Conservation (phyloP, 2,113 vertebrate genomes). For the Perccottus glenii region DNA sequence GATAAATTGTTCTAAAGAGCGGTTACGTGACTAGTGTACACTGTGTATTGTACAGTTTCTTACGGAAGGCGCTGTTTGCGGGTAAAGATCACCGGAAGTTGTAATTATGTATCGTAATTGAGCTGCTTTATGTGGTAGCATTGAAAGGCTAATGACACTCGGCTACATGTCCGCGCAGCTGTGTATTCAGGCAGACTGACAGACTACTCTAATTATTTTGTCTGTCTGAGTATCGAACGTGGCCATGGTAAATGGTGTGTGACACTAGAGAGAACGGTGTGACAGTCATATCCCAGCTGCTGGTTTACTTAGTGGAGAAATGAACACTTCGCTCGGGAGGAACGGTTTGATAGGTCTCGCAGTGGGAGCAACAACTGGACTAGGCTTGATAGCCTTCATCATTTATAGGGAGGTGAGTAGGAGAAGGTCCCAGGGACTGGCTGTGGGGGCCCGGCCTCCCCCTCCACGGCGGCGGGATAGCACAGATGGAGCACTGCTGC, state of each 20-base stretch:
- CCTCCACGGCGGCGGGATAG: not conserved
- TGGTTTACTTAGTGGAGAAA: not conserved
- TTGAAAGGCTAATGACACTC: slow-evolving; percentile 3
- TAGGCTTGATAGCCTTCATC: slow-evolving; percentile 69
- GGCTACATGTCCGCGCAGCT: slow-evolving; percentile 8
- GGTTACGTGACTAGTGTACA: no score
- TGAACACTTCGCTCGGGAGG: slow-evolving; percentile 61
- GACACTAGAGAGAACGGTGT: not conserved
- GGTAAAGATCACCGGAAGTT: not conserved
- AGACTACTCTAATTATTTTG: no score
- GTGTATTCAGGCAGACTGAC: not conserved
- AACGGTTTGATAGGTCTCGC: slow-evolving; percentile 67
- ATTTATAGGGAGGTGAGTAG: slow-evolving; percentile 63
- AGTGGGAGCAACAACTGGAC: slow-evolving; percentile 69
- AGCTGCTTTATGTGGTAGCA: not conserved
- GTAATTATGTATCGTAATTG: not conserved
- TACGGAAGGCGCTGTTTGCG: not conserved
- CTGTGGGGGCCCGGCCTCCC: not conserved
- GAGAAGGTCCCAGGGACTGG: slow-evolving; percentile 37
- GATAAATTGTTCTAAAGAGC: no score
- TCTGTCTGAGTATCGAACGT: not conserved
- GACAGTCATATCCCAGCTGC: not conserved
- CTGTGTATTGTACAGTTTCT: not conserved
- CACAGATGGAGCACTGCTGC: slow-evolving; percentile 19
- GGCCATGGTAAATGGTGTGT: not conserved